phyloP scores from a whole-genome alignment of 2,888 invertebrate species.

The Ellobium chinense region DNA sequence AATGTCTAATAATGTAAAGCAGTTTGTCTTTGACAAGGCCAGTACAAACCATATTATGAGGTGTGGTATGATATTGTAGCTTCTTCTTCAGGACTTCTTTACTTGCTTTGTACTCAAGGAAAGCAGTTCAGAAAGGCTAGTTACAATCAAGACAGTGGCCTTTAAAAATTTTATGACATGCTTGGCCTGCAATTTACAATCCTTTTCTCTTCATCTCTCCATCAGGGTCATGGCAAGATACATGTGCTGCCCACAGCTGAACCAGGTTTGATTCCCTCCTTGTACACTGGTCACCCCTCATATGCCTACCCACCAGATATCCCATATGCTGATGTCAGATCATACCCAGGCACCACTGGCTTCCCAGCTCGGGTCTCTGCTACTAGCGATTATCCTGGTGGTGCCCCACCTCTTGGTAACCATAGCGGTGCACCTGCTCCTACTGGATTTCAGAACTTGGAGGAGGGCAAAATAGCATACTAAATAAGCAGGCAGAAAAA shows the following conservation, averaged over 20 bases:
- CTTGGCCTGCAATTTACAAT: too few species aligned
- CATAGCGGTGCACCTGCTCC: constrained; percentile 74
- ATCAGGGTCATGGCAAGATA: constrained; percentile 73
- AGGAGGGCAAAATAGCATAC: constrained; percentile 45
- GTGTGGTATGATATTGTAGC: too few species aligned
- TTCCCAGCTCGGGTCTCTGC: constrained; percentile 55
- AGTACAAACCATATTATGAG: too few species aligned
- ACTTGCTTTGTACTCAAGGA: too few species aligned
- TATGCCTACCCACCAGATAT: constrained; percentile 76
- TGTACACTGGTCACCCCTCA: constrained; percentile 77
- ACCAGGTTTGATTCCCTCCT: constrained; percentile 72
- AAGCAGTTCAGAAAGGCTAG: too few species aligned
- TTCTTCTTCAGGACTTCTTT: too few species aligned
- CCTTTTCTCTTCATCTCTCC: background rate
- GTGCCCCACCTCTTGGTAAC: constrained; percentile 74
- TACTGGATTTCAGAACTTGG: constrained; percentile 71
- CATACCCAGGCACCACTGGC: constrained; percentile 71
- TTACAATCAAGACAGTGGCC: too few species aligned
- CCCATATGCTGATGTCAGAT: constrained; percentile 70
- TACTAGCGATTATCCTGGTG: constrained; percentile 69
- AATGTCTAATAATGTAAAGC: too few species aligned
- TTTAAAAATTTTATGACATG: too few species aligned
- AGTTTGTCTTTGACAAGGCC: too few species aligned
- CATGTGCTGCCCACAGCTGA: constrained; percentile 72
- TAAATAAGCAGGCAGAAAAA: too few species aligned